Conservation (phyloP, 1,140 invertebrate species). For the Metaphire vulgaris region DNA sequence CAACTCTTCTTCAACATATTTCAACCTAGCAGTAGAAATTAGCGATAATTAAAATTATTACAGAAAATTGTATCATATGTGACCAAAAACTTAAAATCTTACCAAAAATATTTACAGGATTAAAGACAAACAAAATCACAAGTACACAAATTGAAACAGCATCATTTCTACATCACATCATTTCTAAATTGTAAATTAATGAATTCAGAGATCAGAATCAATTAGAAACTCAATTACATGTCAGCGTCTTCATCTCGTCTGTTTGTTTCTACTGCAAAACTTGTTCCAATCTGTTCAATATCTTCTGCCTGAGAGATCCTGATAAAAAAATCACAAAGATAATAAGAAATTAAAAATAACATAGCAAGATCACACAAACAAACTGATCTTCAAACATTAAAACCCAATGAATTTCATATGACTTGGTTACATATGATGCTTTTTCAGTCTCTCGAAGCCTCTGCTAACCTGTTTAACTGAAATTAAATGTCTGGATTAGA, state of each 20-base stretch:
- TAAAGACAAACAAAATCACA: neutral
- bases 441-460: too few species aligned
- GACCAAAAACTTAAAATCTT: neutral
- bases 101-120: neutral
- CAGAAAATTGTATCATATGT: neutral
- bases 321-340: constrained; percentile 31
- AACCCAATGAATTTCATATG: neutral
- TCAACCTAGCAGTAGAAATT: constrained; percentile 63
- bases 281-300: constrained; percentile 53
- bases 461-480: too few species aligned
- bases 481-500: too few species aligned
- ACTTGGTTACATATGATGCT: too few species aligned
- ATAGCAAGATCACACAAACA: neutral
- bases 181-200: too few species aligned
- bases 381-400: neutral
- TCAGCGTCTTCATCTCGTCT: constrained; percentile 96
- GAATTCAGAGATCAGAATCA: too few species aligned
- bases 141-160: neutral
- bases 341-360: constrained; percentile 10
- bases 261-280: constrained; percentile 96
- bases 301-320: constrained; percentile 39
- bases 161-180: too few species aligned
- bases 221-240: too few species aligned
- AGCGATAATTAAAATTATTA: neutral
- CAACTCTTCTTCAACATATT: constrained; percentile 90